Percentiles rank a stretch among this genome's conserved stretches.
These are phyloP conservation scores for Ciconia stormi DNA, from an alignment of 2,113 vertebrate genomes.

Conservation along the genomic window DNA sequence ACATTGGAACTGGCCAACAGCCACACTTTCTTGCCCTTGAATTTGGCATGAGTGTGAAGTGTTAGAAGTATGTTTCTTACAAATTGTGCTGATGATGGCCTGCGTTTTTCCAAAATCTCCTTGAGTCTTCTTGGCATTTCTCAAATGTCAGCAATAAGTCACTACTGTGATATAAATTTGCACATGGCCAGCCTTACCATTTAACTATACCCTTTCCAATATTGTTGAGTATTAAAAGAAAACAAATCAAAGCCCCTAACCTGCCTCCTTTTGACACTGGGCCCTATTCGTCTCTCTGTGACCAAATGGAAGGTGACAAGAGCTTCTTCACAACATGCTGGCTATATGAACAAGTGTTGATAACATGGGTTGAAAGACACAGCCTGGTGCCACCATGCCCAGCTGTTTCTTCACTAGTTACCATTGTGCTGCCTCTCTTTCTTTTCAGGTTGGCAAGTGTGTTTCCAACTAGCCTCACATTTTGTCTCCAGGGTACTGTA, in stretches of 20 bases:
- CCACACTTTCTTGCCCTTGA: background rate
- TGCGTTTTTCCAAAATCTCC: background rate
- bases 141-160: slow-evolving; percentile 18
- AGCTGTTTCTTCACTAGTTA: slow-evolving; percentile 67
- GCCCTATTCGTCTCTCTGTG: slow-evolving; percentile 52
- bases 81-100: background rate
- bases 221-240: slow-evolving; percentile 14
- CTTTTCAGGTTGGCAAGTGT: slow-evolving; percentile 49
- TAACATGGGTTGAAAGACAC: slow-evolving; percentile 70
- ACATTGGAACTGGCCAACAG: background rate
- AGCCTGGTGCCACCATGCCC: slow-evolving; percentile 70
- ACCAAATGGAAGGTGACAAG: slow-evolving; percentile 67
- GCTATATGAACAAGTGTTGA: slow-evolving; percentile 59
- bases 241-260: background rate
- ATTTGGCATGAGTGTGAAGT: background rate
- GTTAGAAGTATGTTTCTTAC: background rate
- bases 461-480: slow-evolving; percentile 44
- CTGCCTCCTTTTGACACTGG: slow-evolving; percentile 5
- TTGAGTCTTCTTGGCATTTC: background rate
- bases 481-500: slow-evolving; percentile 61
- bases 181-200: background rate
- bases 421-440: slow-evolving; percentile 61
- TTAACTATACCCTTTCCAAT: slow-evolving; percentile 20
- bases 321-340: slow-evolving; percentile 32
- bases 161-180: slow-evolving; percentile 20